phyloP scores from a whole-genome alignment of 2,888 invertebrate genomes.

The Leucophenga montana region DNA sequence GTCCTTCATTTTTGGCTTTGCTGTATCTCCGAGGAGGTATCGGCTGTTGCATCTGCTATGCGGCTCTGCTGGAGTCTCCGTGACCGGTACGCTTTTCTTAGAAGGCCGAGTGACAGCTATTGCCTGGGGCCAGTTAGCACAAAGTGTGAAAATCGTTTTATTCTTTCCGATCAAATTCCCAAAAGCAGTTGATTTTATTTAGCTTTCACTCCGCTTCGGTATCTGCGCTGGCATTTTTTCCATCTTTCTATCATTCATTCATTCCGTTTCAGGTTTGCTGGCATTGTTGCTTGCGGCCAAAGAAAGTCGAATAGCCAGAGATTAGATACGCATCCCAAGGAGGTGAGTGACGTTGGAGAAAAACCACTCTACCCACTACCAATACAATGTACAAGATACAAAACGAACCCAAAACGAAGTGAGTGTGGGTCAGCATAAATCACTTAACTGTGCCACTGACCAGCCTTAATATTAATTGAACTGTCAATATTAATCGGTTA shows the following conservation, averaged over 20 bases:
- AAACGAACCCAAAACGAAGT: background rate
- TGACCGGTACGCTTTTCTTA: background rate
- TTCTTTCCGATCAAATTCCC: background rate
- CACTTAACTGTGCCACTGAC: constrained; percentile 28
- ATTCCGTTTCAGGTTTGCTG: background rate
- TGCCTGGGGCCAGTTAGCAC: background rate
- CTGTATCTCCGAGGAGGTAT: background rate
- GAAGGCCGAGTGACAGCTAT: constrained; percentile 11
- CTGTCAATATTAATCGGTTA: constrained; percentile 36
- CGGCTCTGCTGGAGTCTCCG: background rate
- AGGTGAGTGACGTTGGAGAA: background rate
- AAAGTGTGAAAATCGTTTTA: constrained; percentile 23
- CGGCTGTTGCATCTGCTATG: background rate
- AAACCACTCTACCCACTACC: background rate
- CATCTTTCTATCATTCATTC: background rate
- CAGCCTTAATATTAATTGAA: constrained; percentile 34
- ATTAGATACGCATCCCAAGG: background rate
- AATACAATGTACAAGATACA: background rate
- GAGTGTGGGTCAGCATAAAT: constrained; percentile 29
- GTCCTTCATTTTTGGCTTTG: background rate
- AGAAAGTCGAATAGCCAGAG: constrained; percentile 12
- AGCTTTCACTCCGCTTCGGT: background rate
- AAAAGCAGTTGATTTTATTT: constrained; percentile 21
- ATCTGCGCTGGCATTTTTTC: background rate
- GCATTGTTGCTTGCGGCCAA: constrained; percentile 12